These are phyloP conservation scores for Macropis europaea DNA, from an alignment of 2,888 invertebrate species.

Conservation along the genomic window DNA sequence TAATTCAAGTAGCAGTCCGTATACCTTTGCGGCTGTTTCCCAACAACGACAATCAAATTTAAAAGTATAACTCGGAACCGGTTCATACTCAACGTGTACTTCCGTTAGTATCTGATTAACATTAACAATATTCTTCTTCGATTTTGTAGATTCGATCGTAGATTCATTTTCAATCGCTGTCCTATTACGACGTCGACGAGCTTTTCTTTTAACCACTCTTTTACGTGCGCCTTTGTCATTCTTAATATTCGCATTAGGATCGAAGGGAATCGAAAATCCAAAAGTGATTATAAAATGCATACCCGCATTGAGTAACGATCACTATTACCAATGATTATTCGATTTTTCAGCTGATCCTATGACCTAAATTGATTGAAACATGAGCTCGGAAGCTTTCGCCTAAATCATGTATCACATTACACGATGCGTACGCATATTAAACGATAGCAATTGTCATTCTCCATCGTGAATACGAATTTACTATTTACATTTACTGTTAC, in stretches of 20 bases:
- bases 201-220: background rate
- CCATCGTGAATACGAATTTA: no score
- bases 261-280: slow-evolving; percentile 22
- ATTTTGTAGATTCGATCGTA: background rate
- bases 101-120: slow-evolving; percentile 17
- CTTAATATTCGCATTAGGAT: background rate
- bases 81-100: slow-evolving; percentile 43
- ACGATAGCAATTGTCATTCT: no score
- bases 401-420: no score
- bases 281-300: slow-evolving; percentile 46
- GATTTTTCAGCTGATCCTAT: no score
- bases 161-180: background rate
- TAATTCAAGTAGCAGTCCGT: background rate
- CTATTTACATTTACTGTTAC: no score
- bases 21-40: slow-evolving; percentile 35
- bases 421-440: no score
- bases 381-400: no score
- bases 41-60: slow-evolving; percentile 46
- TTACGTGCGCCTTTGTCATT: background rate
- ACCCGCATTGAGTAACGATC: no score
- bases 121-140: slow-evolving; percentile 18
- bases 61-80: slow-evolving; percentile 32
- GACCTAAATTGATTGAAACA: no score
- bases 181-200: background rate
- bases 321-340: no score